Conservation (phyloP, 1,140 invertebrate genomes). For the Neodiprion fabricii region DNA sequence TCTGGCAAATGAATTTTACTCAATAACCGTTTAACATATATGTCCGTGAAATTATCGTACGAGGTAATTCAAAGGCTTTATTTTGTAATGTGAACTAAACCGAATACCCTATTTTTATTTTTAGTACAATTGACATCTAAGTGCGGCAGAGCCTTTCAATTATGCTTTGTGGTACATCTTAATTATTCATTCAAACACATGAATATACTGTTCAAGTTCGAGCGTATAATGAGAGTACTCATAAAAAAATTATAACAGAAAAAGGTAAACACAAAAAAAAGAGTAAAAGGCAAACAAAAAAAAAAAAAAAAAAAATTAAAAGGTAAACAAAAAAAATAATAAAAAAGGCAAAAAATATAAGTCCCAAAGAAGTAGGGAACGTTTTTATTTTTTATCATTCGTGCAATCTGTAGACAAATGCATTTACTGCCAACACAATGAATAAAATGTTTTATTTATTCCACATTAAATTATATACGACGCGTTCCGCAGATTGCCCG, state of each 20-base stretch:
- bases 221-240: no score
- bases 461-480: background rate
- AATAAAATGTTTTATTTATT: background rate
- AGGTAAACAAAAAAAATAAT: background rate
- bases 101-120: no score
- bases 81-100: no score
- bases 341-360: background rate
- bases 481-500: background rate
- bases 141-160: no score
- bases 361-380: slow-evolving; percentile 1
- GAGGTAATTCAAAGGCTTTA: no score
- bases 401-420: slow-evolving; percentile 7
- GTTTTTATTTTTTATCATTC: background rate
- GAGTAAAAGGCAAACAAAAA: background rate
- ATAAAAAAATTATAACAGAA: no score
- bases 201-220: no score
- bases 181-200: no score
- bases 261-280: background rate
- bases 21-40: background rate
- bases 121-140: no score
- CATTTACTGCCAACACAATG: background rate
- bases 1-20: background rate
- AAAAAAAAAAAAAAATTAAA: background rate
- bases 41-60: background rate
- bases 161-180: no score